phyloP scores from a whole-genome alignment of 2,797 vertebrate species.

The Merluccius polli region DNA sequence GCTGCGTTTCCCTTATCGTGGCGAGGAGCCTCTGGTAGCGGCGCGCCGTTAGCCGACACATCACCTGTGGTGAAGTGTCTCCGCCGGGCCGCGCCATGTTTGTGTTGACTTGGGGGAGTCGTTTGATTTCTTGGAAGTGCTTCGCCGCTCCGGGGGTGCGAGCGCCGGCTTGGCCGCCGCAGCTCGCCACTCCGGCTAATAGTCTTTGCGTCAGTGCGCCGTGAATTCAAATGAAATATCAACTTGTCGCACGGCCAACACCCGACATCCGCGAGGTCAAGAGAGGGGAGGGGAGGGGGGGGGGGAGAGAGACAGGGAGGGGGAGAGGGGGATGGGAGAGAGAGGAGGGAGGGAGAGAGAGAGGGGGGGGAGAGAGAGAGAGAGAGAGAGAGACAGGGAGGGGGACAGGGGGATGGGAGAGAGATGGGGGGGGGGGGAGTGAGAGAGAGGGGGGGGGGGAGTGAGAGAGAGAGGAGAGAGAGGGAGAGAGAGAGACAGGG shows the following conservation, averaged over 20 bases:
- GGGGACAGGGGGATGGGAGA: background rate
- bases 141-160: conserved; percentile 27
- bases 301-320: background rate
- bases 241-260: conserved; percentile 70
- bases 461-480: too few species aligned
- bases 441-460: background rate
- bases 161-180: conserved; percentile 38
- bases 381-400: too few species aligned
- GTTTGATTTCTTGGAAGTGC: conserved; percentile 68
- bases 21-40: background rate
- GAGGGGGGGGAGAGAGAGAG: background rate
- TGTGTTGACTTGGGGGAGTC: conserved; percentile 4
- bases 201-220: conserved; percentile 65
- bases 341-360: background rate
- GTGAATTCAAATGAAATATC: conserved; percentile 75
- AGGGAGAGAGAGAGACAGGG: too few species aligned
- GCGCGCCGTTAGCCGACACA: conserved; percentile 17
- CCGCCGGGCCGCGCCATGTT: background rate
- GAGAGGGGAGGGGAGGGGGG: background rate
- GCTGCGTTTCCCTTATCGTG: background rate
- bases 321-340: too few species aligned
- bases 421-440: background rate
- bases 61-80: conserved; percentile 35
- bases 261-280: conserved; percentile 38
- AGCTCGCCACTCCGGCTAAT: conserved; percentile 72